Percentiles rank a stretch among this genome's conserved stretches.
phyloP scores from a whole-genome alignment of 2,797 vertebrate species.

The Setipinna tenuifilis region DNA sequence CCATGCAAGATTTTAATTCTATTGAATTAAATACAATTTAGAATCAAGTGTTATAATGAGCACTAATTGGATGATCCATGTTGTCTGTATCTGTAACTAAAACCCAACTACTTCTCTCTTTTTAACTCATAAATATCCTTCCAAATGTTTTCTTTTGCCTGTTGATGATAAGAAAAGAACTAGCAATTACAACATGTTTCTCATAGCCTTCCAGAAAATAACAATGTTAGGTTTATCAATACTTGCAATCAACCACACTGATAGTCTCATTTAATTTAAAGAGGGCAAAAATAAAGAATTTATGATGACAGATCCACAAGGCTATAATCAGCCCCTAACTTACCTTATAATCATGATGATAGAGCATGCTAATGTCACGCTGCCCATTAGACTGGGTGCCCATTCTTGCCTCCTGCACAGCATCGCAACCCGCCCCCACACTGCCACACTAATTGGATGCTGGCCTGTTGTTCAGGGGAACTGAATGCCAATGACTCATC shows the following conservation, averaged over 20 bases:
- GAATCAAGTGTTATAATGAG: too few species aligned
- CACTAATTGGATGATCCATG: too few species aligned
- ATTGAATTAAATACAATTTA: too few species aligned
- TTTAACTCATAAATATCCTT: background rate
- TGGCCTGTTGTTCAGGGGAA: background rate
- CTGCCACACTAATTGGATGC: background rate
- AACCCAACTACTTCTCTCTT: too few species aligned
- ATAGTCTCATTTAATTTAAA: background rate
- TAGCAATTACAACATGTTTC: background rate
- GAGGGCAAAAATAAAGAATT: background rate
- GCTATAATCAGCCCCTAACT: background rate
- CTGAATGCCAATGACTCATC: background rate
- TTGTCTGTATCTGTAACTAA: too few species aligned
- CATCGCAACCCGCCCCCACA: background rate
- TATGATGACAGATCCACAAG: background rate
- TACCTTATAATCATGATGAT: background rate
- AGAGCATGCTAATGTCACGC: background rate
- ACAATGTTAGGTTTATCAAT: background rate
- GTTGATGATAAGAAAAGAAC: background rate
- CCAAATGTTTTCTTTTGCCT: background rate
- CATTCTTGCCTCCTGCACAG: background rate
- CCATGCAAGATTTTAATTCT: background rate
- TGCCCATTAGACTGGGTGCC: background rate
- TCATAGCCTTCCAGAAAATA: background rate
- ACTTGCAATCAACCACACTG: background rate